Base-by-base conservation (phyloP, 2,888 invertebrate species). In the Galeruca laticollis region DNA sequence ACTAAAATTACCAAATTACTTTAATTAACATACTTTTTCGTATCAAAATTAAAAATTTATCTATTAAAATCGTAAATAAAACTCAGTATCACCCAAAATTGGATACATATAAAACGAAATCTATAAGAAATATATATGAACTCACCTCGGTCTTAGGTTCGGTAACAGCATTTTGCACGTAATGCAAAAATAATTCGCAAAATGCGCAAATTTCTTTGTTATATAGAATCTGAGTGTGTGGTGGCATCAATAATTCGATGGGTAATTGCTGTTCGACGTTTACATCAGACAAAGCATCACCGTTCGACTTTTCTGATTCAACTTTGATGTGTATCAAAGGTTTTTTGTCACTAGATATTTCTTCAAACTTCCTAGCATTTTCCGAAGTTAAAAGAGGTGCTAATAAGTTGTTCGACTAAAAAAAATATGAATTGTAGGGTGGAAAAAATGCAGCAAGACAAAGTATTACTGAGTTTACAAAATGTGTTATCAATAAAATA, bases 131-230 rank as follows among this genome's bases (percentile, higher is more conserved):
- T n/a, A 40, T n/a, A 40, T n/a, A 6, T 40, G n/a, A n/a, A 40
- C 40, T 40, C 1, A 40, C 40, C n/a, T 43, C 43, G 13, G 89
- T 92, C 40, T 84, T 84, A 1, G 91, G 90, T 73, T 90, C 88
- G 65, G 93, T 92, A 74, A 95, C 86, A 18, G 89, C 88, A 61
- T 92, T 88, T 82, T 96, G 95, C 56, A 95, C 78, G 73, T 92
- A 93, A 81, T 95, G 94, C 77, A 96, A 84, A 84, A 94, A 87
- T 84, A 94, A 94, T 85, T 95, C 91, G 82, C 96, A 96, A 82
- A 96, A 88, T 33, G 91, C 89, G 84, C 96, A 96, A 13, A 65
- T 82, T 73, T 90, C 82, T 79, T 89, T 86, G 74, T 84, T 86
- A 78, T 84, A 85, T 18, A 80, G 70, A 18, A 81, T 74, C 71